Evolutionary conservation across 2,113 vertebrate genomes (phyloP).

Genomic region (Cyprinodon brontotheroides): DNA sequence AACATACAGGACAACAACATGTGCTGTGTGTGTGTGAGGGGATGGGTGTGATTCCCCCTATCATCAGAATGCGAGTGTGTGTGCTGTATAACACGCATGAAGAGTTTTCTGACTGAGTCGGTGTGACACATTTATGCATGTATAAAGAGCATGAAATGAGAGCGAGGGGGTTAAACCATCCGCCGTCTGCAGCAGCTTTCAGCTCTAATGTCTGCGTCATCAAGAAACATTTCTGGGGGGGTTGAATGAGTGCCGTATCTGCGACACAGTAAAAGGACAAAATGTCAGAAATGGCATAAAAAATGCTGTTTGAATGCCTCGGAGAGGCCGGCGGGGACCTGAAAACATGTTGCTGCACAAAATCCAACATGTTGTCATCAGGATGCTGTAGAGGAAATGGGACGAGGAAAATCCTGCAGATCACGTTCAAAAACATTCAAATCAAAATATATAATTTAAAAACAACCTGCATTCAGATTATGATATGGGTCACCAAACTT

Average conservation of each 20-base stretch:
- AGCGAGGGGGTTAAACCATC: background rate
- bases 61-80: background rate
- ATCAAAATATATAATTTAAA: background rate
- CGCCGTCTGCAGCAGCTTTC: background rate
- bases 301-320: slow-evolving; percentile 5
- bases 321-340: slow-evolving; percentile 28
- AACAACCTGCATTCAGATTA: too few species aligned
- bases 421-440: background rate
- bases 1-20: slow-evolving; percentile 1
- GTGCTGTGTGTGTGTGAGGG: background rate
- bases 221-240: background rate
- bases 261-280: background rate
- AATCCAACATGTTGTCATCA: slow-evolving; percentile 36
- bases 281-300: background rate
- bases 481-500: too few species aligned
- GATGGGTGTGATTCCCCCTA: background rate
- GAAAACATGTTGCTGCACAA: slow-evolving; percentile 5
- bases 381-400: slow-evolving; percentile 16
- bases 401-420: slow-evolving; percentile 27
- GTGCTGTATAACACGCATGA: background rate
- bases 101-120: slow-evolving; percentile 23
- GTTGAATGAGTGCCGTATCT: background rate
- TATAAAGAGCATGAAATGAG: slow-evolving; percentile 5
- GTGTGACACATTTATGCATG: slow-evolving; percentile 21
- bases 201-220: background rate